Base-by-base conservation (phyloP, 2,888 invertebrate species). In the Megamerina dolium region DNA sequence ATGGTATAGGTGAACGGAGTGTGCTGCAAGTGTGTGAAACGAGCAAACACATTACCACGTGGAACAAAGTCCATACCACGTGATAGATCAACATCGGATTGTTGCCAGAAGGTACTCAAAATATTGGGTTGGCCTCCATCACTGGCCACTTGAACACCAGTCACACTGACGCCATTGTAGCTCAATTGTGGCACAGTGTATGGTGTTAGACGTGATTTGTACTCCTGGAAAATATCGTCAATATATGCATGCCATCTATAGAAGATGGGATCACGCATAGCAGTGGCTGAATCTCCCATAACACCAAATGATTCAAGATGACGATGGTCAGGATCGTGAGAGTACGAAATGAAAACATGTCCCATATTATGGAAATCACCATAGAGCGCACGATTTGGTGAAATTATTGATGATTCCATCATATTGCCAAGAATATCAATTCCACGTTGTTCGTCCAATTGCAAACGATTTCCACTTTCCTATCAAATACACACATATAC, bases 211-310 rank as follows among this genome's bases (percentile, higher is more conserved):
- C 80, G 80, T 48, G 75, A 73, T 69, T 89, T 89, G 70, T 82
- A 81, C 51, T 80, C 75, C 54, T 79, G 77, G 76, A 89, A 89
- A 19, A 90, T 71, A 53, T 85, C 82, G 56, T 90, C 85, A 19
- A 89, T 74, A 64, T 80, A 83, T 0, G 83, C 77, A 61, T 90
- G 90, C 86, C 85, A 88, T 61, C 86, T 80, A 72, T 89, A 90
- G 75, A 90, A 90, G 13, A 84, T 71, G 0, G 89, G 89, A 71
- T 90, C 90, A 4, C 89, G 75, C 88, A 90, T 88, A 0, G 89
- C 86, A 0, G 88, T 88, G 0, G 86, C 79, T 0, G 85, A 80
- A 62, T 89, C 88, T 1, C 87, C 87, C 79, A 90, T 88, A 19
- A 87, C 83, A 26, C 85, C 82, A 58, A 84, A 85, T 37, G 79